Evolutionary conservation across 1,140 invertebrate species (phyloP).

Genomic region (Stegodyphus dumicola): DNA sequence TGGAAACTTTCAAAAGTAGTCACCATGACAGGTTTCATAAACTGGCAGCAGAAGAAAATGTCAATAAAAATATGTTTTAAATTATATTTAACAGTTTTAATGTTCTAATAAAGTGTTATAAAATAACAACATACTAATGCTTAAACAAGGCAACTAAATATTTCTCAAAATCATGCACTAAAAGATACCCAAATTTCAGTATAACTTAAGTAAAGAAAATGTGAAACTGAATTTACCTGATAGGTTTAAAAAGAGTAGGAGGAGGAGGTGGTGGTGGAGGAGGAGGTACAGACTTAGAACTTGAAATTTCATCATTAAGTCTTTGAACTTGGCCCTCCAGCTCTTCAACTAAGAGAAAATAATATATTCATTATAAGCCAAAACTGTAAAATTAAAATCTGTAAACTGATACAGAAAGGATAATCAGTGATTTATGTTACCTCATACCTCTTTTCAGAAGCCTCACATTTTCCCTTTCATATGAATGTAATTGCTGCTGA

Average conservation of each 20-base stretch:
- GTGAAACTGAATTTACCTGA: conserved; percentile 19
- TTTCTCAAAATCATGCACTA: no score
- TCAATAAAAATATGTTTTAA: no score
- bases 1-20: no score
- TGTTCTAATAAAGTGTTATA: no score
- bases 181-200: neutral
- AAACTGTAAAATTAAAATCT: no score
- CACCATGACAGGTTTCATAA: no score
- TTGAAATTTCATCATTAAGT: conserved; percentile 2
- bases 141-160: no score
- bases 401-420: no score
- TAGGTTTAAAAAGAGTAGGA: conserved; percentile 43
- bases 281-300: conserved; percentile 22
- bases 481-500: neutral
- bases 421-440: no score
- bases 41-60: no score
- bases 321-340: conserved; percentile 17
- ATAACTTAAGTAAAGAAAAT: neutral
- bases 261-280: conserved; percentile 36
- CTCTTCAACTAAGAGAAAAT: conserved; percentile 18
- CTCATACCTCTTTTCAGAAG: neutral
- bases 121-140: no score
- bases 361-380: neutral
- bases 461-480: neutral
- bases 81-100: no score